phyloP scores from a whole-genome alignment of 1,140 invertebrate species.

The Centruroides vittatus region DNA sequence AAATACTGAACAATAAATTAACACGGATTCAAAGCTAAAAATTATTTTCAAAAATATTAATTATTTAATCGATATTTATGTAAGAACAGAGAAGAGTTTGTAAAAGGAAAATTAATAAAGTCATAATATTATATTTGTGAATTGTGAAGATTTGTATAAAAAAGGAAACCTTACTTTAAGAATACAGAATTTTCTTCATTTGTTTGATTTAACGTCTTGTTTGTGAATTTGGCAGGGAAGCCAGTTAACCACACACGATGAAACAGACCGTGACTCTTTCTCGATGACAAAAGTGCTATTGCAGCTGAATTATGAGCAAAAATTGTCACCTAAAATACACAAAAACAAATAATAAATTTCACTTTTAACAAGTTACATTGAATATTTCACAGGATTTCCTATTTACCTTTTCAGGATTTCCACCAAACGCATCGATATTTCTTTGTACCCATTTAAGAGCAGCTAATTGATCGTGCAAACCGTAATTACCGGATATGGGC shows the following conservation, averaged over 20 bases:
- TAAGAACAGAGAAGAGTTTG: too few relatives aligned
- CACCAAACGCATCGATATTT: constrained; percentile 61
- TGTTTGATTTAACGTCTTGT: constrained; percentile 6
- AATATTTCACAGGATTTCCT: too few relatives aligned
- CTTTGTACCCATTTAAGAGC: constrained; percentile 63
- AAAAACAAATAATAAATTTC: too few relatives aligned
- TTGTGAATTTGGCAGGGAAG: constrained; percentile 6
- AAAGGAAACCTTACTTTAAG: not conserved
- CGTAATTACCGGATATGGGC: constrained; percentile 68
- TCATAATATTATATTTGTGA: too few relatives aligned
- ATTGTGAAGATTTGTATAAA: too few relatives aligned
- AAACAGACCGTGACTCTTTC: constrained; percentile 4
- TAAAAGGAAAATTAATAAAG: too few relatives aligned
- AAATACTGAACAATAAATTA: too few relatives aligned
- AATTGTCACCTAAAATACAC: constrained; percentile 7
- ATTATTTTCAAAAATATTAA: too few relatives aligned
- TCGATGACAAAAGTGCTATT: constrained; percentile 3
- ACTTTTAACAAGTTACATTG: too few relatives aligned
- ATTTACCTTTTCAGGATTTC: constrained; percentile 37
- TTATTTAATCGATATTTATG: too few relatives aligned
- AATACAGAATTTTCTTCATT: constrained; percentile 1
- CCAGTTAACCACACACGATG: constrained; percentile 14
- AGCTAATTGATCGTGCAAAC: constrained; percentile 57
- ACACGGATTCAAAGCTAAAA: too few relatives aligned
- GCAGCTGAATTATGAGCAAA: constrained; percentile 10